phyloP scores from a whole-genome alignment of 2,888 invertebrate species.

The Drosophila demipolita region DNA sequence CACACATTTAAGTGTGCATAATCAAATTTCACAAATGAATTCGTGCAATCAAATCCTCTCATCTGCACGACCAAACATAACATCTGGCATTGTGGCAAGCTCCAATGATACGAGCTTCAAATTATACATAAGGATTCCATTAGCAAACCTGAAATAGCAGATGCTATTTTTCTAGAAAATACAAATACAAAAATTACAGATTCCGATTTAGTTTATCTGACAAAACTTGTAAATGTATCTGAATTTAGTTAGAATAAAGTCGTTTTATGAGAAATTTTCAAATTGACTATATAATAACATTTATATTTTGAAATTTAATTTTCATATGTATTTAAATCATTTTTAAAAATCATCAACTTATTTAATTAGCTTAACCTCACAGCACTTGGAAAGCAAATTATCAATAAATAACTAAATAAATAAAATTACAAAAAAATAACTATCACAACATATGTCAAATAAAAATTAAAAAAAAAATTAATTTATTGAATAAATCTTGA shows the following conservation, averaged over 20 bases:
- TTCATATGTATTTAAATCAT: neutral
- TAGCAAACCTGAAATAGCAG: neutral
- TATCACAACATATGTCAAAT: neutral
- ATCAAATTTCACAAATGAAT: constrained; percentile 66
- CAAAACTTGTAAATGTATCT: neutral
- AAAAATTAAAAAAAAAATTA: neutral
- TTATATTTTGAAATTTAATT: neutral
- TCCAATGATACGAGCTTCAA: constrained; percentile 31
- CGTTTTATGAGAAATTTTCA: neutral
- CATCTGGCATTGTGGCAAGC: constrained; percentile 13
- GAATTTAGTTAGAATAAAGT: neutral
- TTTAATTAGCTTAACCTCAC: neutral
- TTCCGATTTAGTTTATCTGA: neutral
- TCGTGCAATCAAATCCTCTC: constrained; percentile 59
- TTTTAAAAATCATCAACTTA: neutral
- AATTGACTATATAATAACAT: neutral
- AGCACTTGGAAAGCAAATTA: too few relatives aligned
- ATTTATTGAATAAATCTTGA: neutral
- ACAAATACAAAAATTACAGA: neutral
- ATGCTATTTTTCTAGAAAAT: neutral
- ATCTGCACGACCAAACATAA: constrained; percentile 54
- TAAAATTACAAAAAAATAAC: too few relatives aligned
- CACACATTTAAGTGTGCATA: constrained; percentile 51
- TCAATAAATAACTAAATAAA: too few relatives aligned
- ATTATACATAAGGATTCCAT: neutral